A percentile compares a stretch with the other conserved stretches of the same genome.
Evolutionary conservation across 2,113 vertebrate species (phyloP).

Genomic region (Austrofundulus limnaeus): DNA sequence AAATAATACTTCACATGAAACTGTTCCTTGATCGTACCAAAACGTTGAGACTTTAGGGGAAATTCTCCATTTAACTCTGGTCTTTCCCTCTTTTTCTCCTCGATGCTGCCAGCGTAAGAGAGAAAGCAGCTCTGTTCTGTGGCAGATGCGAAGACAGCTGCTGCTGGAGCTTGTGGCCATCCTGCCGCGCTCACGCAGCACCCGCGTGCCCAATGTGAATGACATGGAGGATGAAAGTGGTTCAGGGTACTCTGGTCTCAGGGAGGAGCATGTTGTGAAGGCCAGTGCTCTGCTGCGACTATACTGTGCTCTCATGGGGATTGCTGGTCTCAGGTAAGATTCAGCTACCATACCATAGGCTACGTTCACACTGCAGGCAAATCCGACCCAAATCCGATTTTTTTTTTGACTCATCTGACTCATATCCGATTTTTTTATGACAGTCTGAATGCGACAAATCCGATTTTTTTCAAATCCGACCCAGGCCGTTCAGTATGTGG

Average conservation of each 20-base stretch:
- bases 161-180: slow-evolving; percentile 94
- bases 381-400: too few species aligned
- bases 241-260: slow-evolving; percentile 89
- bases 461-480: too few species aligned
- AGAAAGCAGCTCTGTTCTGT: slow-evolving; percentile 94
- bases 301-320: slow-evolving; percentile 97
- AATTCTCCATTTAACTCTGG: not conserved
- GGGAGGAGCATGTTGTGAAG: slow-evolving; percentile 96
- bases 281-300: slow-evolving; percentile 93
- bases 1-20: not conserved
- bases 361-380: too few species aligned
- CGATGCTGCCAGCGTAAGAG: slow-evolving; percentile 84
- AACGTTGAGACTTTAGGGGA: not conserved
- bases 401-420: too few species aligned
- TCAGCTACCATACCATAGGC: too few species aligned
- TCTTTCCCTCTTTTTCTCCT: not conserved
- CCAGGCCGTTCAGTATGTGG: too few species aligned
- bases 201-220: slow-evolving; percentile 82
- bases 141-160: slow-evolving; percentile 97
- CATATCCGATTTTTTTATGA: too few species aligned
- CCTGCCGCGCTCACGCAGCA: slow-evolving; percentile 90
- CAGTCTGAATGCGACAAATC: too few species aligned
- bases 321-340: slow-evolving; percentile 92
- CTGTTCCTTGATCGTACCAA: not conserved
- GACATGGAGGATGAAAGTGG: slow-evolving; percentile 78